phyloP scores from a whole-genome alignment of 2,888 invertebrate genomes.

The Torymus tubicola region DNA sequence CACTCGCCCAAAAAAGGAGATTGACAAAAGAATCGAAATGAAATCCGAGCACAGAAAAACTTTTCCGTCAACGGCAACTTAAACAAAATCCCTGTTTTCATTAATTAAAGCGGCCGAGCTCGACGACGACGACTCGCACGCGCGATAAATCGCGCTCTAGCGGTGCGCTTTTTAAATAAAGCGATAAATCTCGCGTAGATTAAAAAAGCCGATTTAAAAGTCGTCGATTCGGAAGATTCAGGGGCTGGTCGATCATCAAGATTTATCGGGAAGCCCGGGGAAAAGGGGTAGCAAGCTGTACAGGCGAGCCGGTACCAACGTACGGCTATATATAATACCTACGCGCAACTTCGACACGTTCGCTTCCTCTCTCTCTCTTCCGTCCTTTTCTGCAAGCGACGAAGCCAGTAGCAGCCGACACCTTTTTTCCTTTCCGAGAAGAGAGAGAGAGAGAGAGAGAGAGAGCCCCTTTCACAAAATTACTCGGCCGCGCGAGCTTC shows the following conservation, averaged over 20 bases:
- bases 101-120: too few species aligned
- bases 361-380: too few species aligned
- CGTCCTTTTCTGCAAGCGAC: not conserved
- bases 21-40: too few species aligned
- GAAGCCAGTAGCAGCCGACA: not conserved
- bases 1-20: too few species aligned
- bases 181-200: conserved; percentile 47
- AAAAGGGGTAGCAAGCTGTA: too few species aligned
- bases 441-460: too few species aligned
- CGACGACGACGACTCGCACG: not conserved
- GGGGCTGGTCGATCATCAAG: conserved; percentile 49
- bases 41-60: too few species aligned
- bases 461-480: conserved; percentile 42
- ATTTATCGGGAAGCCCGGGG: conserved; percentile 50
- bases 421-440: conserved; percentile 28
- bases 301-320: not conserved
- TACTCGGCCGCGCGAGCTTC: conserved; percentile 58
- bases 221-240: conserved; percentile 42
- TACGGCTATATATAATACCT: conserved; percentile 9
- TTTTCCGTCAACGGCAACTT: too few species aligned
- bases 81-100: too few species aligned
- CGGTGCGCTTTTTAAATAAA: conserved; percentile 38
- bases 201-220: conserved; percentile 52
- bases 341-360: conserved; percentile 15
- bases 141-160: conserved; percentile 18